These are phyloP conservation scores for Karalla daura DNA, from an alignment of 2,797 vertebrate genomes.

Conservation along the genomic window DNA sequence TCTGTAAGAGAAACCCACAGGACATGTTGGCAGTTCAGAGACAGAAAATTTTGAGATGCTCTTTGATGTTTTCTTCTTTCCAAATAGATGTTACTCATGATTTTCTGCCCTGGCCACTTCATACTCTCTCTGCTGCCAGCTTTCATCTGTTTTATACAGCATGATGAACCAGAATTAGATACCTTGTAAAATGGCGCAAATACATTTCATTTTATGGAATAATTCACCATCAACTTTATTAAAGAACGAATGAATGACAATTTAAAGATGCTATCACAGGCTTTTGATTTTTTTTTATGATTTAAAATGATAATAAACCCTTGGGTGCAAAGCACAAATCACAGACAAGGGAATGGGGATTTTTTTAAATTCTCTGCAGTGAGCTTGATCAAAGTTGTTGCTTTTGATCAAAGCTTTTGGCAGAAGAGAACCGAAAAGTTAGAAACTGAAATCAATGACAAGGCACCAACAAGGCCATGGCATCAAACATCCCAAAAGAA, in stretches of 20 bases:
- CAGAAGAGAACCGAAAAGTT: conserved; percentile 28
- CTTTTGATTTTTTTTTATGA: conserved; percentile 10
- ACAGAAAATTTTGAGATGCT: conserved; percentile 40
- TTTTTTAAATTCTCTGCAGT: conserved; percentile 33
- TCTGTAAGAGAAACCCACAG: conserved; percentile 61
- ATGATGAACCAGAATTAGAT: conserved; percentile 38
- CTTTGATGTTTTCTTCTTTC: conserved; percentile 58
- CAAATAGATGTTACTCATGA: conserved; percentile 48
- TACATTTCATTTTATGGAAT: conserved; percentile 39
- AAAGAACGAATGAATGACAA: conserved; percentile 11
- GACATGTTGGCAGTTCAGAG: conserved; percentile 40
- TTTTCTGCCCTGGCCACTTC: conserved; percentile 55
- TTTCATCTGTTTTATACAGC: conserved; percentile 43
- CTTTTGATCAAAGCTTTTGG: conserved; percentile 30
- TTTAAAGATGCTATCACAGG: neutral
- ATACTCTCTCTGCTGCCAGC: conserved; percentile 27
- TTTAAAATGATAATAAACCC: conserved; percentile 22
- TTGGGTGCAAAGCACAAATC: conserved; percentile 15
- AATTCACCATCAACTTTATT: conserved; percentile 27
- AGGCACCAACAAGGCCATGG: conserved; percentile 48
- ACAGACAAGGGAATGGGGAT: conserved; percentile 9
- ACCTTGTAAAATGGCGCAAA: conserved; percentile 43
- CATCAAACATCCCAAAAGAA: conserved; percentile 38
- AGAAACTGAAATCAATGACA: conserved; percentile 43
- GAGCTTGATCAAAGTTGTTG: conserved; percentile 17